Percentiles rank a stretch among this genome's conserved stretches.
phyloP scores from a whole-genome alignment of 1,140 invertebrate species.

The Euborellia annulipes region DNA sequence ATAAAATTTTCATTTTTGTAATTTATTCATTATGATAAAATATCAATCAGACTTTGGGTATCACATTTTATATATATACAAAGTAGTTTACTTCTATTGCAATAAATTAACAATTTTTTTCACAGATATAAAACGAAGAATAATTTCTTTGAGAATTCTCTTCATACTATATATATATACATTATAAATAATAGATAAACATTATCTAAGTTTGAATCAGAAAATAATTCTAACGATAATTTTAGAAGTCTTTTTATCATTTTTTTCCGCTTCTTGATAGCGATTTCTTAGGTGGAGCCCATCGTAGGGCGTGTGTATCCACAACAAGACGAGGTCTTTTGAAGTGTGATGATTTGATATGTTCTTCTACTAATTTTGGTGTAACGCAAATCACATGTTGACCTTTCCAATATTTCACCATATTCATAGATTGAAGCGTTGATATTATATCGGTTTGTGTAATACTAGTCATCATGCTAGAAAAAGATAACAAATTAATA shows the following conservation, averaged over 20 bases:
- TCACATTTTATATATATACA: too few relatives aligned
- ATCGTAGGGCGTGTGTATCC: slow-evolving; percentile 61
- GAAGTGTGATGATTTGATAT: slow-evolving; percentile 79
- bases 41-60: too few relatives aligned
- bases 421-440: slow-evolving; percentile 91
- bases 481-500: slow-evolving; percentile 21
- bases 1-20: too few relatives aligned
- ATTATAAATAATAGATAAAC: too few relatives aligned
- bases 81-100: too few relatives aligned
- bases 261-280: slow-evolving; percentile 16
- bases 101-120: too few relatives aligned
- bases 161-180: too few relatives aligned
- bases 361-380: slow-evolving; percentile 86
- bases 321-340: slow-evolving; percentile 78
- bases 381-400: slow-evolving; percentile 96
- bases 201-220: too few relatives aligned
- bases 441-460: slow-evolving; percentile 90
- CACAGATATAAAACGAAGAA: too few relatives aligned
- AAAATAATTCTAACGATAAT: too few relatives aligned
- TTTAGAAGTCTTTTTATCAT: slow-evolving; percentile 11
- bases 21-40: too few relatives aligned
- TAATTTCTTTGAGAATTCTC: too few relatives aligned
- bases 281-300: slow-evolving; percentile 45
- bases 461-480: slow-evolving; percentile 85
- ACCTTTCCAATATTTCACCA: slow-evolving; percentile 97